Percentiles rank a stretch among this genome's conserved stretches.
Evolutionary conservation across 2,888 invertebrate genomes (phyloP).

Genomic region (Drosophila picticornis): DNA sequence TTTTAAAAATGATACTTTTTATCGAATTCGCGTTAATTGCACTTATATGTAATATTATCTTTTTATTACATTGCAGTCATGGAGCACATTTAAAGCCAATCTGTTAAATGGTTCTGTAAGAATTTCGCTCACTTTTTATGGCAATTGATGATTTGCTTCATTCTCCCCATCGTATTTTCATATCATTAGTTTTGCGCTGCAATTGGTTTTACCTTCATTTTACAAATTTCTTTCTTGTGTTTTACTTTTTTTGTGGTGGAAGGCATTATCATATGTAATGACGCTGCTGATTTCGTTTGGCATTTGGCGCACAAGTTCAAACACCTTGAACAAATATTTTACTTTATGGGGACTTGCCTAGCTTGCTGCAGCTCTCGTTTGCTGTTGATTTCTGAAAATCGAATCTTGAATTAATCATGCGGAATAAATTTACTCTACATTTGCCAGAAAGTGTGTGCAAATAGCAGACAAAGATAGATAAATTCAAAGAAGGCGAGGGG

Average conservation of each 20-base stretch:
- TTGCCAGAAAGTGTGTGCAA: conserved; percentile 34
- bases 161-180: conserved; percentile 62
- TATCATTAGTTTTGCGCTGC: conserved; percentile 61
- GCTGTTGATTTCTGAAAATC: conserved; percentile 66
- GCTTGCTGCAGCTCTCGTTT: conserved; percentile 9
- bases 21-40: background rate
- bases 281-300: conserved; percentile 72
- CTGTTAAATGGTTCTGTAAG: conserved; percentile 6
- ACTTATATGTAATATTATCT: no score
- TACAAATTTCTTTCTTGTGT: conserved; percentile 15
- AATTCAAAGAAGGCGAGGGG: background rate
- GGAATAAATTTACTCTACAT: conserved; percentile 83
- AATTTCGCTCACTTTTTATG: conserved; percentile 12
- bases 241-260: conserved; percentile 2
- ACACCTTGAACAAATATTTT: conserved; percentile 81
- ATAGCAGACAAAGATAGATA: conserved; percentile 4
- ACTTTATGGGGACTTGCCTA: conserved; percentile 40
- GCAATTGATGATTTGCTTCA: conserved; percentile 37
- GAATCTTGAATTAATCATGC: conserved; percentile 83
- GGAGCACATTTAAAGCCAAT: background rate
- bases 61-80: background rate
- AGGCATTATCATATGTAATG: conserved; percentile 83
- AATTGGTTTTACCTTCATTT: conserved; percentile 28
- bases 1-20: accelerated
- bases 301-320: conserved; percentile 62